Percentiles rank a stretch among this genome's conserved stretches.
phyloP scores from a whole-genome alignment of 2,797 vertebrate species.

The Menidia menidia region DNA sequence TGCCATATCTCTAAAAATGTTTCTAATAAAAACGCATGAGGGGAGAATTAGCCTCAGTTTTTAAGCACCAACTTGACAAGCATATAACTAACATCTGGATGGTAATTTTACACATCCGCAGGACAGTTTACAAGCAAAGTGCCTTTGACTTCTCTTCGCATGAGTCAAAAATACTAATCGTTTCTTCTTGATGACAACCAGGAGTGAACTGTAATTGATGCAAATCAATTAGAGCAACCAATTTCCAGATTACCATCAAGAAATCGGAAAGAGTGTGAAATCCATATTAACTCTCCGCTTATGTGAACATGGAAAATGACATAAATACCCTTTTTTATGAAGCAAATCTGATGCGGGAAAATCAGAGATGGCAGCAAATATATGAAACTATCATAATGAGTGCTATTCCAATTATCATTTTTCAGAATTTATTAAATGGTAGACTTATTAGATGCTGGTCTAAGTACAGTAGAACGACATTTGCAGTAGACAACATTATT shows the following conservation, averaged over 20 bases:
- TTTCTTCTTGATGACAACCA: slow-evolving; percentile 67
- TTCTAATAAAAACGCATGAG: slow-evolving; percentile 11
- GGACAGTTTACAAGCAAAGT: slow-evolving; percentile 34
- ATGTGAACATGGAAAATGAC: too few species aligned
- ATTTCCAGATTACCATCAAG: slow-evolving; percentile 60
- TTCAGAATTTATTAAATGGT: too few species aligned
- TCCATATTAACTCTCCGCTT: slow-evolving; percentile 26
- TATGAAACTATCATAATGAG: slow-evolving; percentile 28
- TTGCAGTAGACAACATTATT: neutral
- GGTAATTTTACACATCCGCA: slow-evolving; percentile 24
- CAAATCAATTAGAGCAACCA: slow-evolving; percentile 70
- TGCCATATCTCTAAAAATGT: slow-evolving; percentile 4
- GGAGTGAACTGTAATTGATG: slow-evolving; percentile 75
- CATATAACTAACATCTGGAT: slow-evolving; percentile 11
- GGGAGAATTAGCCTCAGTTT: slow-evolving; percentile 6
- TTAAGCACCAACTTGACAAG: slow-evolving; percentile 15
- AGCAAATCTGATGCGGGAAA: slow-evolving; percentile 20
- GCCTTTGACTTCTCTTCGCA: slow-evolving; percentile 41
- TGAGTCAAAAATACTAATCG: slow-evolving; percentile 68
- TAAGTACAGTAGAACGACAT: too few species aligned
- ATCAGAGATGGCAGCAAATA: slow-evolving; percentile 3
- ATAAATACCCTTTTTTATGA: too few species aligned
- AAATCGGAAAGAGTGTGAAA: slow-evolving; percentile 46
- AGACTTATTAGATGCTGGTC: too few species aligned
- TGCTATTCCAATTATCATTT: too few species aligned